Evolutionary conservation across 2,888 invertebrate genomes (phyloP).

Genomic region (Dynastes hyllus): DNA sequence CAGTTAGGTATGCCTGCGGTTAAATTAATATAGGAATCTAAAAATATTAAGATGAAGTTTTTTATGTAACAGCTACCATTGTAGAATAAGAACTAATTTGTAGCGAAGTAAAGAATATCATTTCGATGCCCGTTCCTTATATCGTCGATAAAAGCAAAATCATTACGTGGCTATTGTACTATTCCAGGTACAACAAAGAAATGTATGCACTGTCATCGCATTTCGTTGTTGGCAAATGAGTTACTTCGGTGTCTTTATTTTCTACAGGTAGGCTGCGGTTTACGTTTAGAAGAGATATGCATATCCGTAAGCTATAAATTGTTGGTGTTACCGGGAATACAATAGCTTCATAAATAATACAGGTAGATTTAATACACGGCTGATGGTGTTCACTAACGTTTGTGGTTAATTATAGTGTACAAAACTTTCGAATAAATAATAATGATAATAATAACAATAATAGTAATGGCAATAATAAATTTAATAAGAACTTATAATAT

Average conservation of each 20-base stretch:
- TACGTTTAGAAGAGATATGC: background rate
- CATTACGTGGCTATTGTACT: background rate
- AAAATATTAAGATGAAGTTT: background rate
- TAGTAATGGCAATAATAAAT: too few species aligned
- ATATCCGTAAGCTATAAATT: constrained; percentile 7
- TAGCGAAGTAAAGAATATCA: background rate
- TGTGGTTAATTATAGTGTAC: too few species aligned
- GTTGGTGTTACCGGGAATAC: constrained; percentile 9
- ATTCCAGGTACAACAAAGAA: background rate
- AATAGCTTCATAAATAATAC: background rate
- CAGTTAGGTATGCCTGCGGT: constrained; percentile 24
- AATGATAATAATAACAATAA: too few species aligned
- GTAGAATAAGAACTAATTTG: constrained; percentile 10
- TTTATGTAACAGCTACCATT: background rate
- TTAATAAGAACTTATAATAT: too few species aligned
- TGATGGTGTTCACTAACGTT: too few species aligned
- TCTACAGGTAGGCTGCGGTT: too few species aligned
- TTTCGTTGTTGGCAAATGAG: background rate
- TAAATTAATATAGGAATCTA: constrained; percentile 14
- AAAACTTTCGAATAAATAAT: too few species aligned
- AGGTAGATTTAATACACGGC: background rate
- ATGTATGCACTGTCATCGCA: background rate
- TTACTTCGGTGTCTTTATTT: constrained; percentile 12
- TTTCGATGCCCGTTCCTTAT: too few species aligned
- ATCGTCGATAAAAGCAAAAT: background rate